Evolutionary conservation across 2,113 vertebrate species (phyloP).

Genomic region (Phaethon lepturus): DNA sequence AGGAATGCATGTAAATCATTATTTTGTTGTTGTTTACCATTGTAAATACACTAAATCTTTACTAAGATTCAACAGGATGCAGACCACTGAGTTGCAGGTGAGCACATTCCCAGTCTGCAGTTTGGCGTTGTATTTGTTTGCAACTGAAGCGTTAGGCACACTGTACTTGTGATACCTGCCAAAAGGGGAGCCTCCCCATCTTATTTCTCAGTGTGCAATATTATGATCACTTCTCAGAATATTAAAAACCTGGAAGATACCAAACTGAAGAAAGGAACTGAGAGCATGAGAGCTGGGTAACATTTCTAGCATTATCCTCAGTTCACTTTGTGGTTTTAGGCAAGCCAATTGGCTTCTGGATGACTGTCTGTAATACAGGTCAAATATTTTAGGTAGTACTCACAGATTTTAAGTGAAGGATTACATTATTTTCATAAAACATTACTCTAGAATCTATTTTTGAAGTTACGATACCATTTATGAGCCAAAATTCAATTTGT

Average conservation of each 20-base stretch:
- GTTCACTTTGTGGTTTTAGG: not conserved
- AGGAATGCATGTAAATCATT: rapidly evolving
- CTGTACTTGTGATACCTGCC: rapidly evolving
- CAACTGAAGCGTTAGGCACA: not conserved
- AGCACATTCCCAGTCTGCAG: not conserved
- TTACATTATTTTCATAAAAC: not conserved
- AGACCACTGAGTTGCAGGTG: not conserved
- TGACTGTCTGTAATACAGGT: not conserved
- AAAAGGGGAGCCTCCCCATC: not conserved
- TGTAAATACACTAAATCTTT: not conserved
- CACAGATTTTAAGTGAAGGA: not conserved
- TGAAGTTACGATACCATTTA: not conserved
- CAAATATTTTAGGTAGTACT: not conserved
- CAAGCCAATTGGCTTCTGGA: not conserved
- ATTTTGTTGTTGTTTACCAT: not conserved
- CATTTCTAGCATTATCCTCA: not conserved
- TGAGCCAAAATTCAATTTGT: not conserved
- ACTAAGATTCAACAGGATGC: not conserved
- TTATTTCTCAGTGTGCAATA: not conserved
- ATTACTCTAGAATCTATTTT: not conserved
- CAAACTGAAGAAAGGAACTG: not conserved
- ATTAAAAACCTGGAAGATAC: not conserved
- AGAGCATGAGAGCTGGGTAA: not conserved
- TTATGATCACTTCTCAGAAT: not conserved
- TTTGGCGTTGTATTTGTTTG: not conserved